A percentile compares a stretch with the other conserved stretches of the same genome.
phyloP scores from a whole-genome alignment of 2,888 invertebrate genomes.

The Crematogaster levior region DNA sequence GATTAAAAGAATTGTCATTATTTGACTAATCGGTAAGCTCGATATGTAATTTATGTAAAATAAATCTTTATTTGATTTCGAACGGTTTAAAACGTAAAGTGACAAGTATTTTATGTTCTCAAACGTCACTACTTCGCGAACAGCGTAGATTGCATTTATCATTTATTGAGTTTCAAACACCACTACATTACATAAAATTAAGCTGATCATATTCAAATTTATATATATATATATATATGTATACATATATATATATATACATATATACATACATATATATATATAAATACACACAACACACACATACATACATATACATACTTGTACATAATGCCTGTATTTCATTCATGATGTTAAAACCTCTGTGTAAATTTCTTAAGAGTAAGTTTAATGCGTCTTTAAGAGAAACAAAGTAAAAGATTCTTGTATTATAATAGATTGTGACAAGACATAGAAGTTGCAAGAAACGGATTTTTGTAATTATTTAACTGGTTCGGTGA shows the following conservation, averaged over 20 bases:
- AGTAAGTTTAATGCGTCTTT: conserved; percentile 79
- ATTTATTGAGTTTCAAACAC: conserved; percentile 68
- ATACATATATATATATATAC: conserved; percentile 70
- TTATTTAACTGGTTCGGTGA: conserved; percentile 79
- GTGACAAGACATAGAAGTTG: conserved; percentile 83
- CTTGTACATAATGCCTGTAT: conserved; percentile 83
- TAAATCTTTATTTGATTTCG: conserved; percentile 48
- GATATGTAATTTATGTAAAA: conserved; percentile 62
- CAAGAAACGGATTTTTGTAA: conserved; percentile 82
- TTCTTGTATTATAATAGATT: conserved; percentile 83
- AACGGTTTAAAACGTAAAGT: conserved; percentile 29
- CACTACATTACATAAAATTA: conserved; percentile 61
- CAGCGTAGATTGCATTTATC: conserved; percentile 79
- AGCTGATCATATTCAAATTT: conserved; percentile 68
- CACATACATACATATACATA: conserved; percentile 82
- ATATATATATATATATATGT: conserved; percentile 62
- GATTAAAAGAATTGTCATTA: conserved; percentile 11
- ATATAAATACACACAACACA: conserved; percentile 68
- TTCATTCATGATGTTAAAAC: conserved; percentile 82
- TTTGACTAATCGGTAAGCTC: conserved; percentile 21
- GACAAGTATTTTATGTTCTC: conserved; percentile 61
- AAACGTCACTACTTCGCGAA: conserved; percentile 69
- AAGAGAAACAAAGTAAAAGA: conserved; percentile 76
- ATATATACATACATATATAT: conserved; percentile 73
- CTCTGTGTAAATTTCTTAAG: conserved; percentile 81